Percentiles rank a stretch among this genome's conserved stretches.
Evolutionary conservation across 2,797 vertebrate species (phyloP).

Genomic region (Hapalemur alaotrensis): DNA sequence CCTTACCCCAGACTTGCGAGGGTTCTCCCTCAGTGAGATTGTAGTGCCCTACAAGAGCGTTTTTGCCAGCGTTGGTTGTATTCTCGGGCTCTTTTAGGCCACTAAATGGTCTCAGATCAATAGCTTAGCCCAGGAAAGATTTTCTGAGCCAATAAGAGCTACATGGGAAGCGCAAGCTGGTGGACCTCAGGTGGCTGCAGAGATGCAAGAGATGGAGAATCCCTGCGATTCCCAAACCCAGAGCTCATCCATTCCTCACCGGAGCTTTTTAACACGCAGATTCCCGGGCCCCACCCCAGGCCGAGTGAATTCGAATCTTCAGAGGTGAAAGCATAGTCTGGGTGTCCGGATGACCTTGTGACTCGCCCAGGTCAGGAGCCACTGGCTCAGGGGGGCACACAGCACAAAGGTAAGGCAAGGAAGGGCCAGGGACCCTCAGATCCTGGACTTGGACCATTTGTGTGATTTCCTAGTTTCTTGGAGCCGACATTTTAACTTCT

Average conservation of each 20-base stretch:
- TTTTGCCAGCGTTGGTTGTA: background rate
- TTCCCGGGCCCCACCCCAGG: background rate
- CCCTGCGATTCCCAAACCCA: background rate
- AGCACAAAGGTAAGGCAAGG: background rate
- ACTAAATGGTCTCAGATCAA: background rate
- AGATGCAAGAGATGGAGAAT: background rate
- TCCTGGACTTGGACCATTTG: background rate
- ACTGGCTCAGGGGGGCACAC: background rate
- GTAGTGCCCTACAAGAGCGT: background rate
- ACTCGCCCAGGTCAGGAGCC: background rate
- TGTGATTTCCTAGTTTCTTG: background rate
- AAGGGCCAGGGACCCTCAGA: background rate
- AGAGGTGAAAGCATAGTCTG: background rate
- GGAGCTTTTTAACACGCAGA: background rate
- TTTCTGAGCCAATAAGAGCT: background rate
- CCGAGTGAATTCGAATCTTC: background rate
- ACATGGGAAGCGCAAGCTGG: accelerated
- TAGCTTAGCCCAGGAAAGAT: background rate
- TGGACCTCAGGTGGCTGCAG: background rate
- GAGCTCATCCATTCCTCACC: background rate
- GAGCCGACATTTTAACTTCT: background rate
- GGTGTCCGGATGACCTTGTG: background rate
- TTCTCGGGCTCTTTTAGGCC: background rate
- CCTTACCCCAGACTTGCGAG: accelerated
- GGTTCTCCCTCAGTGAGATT: background rate